Percentiles rank a stretch among this genome's conserved stretches.
phyloP scores from a whole-genome alignment of 2,797 vertebrate genomes.

The Rousettus madagascariensis region DNA sequence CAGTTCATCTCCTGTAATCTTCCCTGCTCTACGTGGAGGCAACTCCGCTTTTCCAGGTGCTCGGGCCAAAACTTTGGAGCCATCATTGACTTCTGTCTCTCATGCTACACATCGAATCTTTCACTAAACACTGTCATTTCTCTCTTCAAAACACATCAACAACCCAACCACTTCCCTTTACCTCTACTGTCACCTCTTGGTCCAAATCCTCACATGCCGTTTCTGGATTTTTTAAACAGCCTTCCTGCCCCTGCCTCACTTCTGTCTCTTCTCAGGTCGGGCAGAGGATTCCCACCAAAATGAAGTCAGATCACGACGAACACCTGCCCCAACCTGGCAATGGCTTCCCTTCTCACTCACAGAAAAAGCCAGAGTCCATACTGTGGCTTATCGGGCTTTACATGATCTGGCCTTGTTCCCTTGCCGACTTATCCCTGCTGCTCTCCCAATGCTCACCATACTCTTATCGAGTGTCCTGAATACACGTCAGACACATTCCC shows the following conservation, averaged over 20 bases:
- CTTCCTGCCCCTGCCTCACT: neutral
- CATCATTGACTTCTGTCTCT: neutral
- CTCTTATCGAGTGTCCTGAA: neutral
- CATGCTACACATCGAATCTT: neutral
- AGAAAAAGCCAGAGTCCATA: neutral
- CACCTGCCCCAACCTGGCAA: neutral
- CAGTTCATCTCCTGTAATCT: neutral
- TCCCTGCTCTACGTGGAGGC: neutral
- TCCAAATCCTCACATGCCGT: neutral
- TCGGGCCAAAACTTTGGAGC: neutral
- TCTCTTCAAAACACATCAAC: neutral
- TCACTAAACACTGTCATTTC: neutral
- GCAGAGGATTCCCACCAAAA: constrained; percentile 18
- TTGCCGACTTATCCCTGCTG: neutral
- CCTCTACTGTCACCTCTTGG: neutral
- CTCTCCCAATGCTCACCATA: neutral
- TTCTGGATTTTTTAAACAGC: neutral
- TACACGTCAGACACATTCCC: neutral
- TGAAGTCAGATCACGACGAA: neutral
- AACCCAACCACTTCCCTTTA: neutral
- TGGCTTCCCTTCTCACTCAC: neutral
- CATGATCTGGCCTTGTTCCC: neutral
- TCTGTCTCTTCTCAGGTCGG: neutral
- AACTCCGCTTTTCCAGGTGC: neutral
- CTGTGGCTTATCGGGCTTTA: neutral